Base-by-base conservation (phyloP, 2,797 vertebrate species). In the Brotogeris chrysoptera region DNA sequence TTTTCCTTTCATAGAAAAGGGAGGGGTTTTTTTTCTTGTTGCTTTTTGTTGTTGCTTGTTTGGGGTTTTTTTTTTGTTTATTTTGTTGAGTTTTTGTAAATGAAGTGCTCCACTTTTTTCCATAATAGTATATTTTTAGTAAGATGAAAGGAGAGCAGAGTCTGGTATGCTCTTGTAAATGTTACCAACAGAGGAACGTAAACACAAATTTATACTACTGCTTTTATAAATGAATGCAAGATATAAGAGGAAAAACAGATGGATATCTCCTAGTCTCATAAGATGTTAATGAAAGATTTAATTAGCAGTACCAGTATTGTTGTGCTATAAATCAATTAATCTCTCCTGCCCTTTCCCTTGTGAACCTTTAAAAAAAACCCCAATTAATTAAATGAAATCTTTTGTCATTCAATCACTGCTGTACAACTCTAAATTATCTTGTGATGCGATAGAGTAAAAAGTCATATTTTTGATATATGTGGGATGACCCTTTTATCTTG, bases 261-360 rank as follows among this genome's bases (percentile, higher is more conserved):
- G 4, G 3, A 2, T 80, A 52, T 88, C 46, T 86, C 28, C 14
- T 13, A n/a, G 77, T 88, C 60, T 90, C 17, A 15, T 70, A 86
- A 52, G 74, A 86, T 68, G n/a, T 61, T 95, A 95, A 93, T 86
- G 71, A 68, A 91, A 91, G 47, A 80, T 71, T 88, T 96, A 95
- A 95, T 96, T 95, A 93, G 69, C 27, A 77, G 44, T 39, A 63
- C 43, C n/a, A 88, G 34, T 27, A 52, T 80, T 93, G 86, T 92
- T 93, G 34, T 57, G 68, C 50, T 80, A 85, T 73, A 85, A 88
- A 93, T 89, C 91, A 93, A 77, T 94, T 96, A 94, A 89, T 89
- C 60, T 77, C 44, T 87, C 50, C 28, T 87, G 60, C 27, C 43
- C 84, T 94, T 86, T 94, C 80, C 92, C 80, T 92, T 80, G 76